Base-by-base conservation (phyloP, 2,113 vertebrate genomes). In the Psilopogon haemacephalus region DNA sequence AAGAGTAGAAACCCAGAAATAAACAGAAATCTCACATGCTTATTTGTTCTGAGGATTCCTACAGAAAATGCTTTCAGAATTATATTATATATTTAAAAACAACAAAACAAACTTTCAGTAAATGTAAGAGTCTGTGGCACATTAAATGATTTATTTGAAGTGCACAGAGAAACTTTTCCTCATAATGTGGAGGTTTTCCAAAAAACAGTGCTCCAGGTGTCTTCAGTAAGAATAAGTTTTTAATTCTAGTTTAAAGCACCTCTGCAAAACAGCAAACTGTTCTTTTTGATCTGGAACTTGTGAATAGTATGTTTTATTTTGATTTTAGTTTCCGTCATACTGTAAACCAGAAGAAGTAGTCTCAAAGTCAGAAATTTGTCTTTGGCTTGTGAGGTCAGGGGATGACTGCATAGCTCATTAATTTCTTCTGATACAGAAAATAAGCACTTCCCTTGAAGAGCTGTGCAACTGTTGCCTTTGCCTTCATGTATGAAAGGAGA, bases 401-500 rank as follows among this genome's bases (percentile, higher is more conserved):
- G 28, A 23, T 15, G 38, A 37, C 37, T 64, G 12, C 15, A 42
- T 5, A 76, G 48, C 16, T 59, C 68, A 46, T n/a, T 11, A 33
- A 40, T 79, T 86, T 78, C 37, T 28, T 46, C 35, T 69, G 55
- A 82, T 42, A 63, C 2, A 42, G 16, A 69, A 37, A 72, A 28
- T 9, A 37, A 63, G 16, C 17, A 8, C 56, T 73, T 30, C n/a
- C 30, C 15, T 78, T 60, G 4, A n/a, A 54, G 44, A 87, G 48
- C 28, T 55, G 0, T 35, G 12, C 24, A 72, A 38, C 32, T 80
- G 8, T 72, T 94, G 20, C 33, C 38, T 94, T 95, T 96, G 71
- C 58, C 70, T 94, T 32, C 28, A 56, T 87, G 63, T 86, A 42
- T 83, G 48, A 92, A 95, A 94, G 60, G 59, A 92, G 44, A 80